These are phyloP conservation scores for Heteromurus nitidus DNA, from an alignment of 2,888 invertebrate genomes.

Conservation along the genomic window DNA sequence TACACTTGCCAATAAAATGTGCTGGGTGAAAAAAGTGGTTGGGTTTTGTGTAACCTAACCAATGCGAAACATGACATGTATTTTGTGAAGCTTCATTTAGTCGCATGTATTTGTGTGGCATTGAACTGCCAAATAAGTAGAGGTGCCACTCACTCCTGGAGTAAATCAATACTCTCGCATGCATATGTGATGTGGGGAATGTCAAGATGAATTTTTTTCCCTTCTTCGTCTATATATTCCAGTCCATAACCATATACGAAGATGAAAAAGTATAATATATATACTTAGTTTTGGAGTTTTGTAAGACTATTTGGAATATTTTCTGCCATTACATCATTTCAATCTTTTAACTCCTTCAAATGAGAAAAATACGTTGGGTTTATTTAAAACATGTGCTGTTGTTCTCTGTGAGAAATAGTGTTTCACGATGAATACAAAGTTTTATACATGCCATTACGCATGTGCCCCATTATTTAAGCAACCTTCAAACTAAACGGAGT, in stretches of 20 bases:
- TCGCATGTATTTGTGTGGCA: too few relatives aligned
- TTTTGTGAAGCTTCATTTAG: too few relatives aligned
- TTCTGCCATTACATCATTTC: slow-evolving; percentile 53
- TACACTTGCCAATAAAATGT: too few relatives aligned
- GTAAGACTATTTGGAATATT: too few relatives aligned
- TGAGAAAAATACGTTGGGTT: background rate
- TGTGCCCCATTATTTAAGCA: slow-evolving; percentile 49
- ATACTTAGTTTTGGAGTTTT: too few relatives aligned
- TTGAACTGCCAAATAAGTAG: slow-evolving; percentile 64
- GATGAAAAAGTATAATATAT: too few relatives aligned
- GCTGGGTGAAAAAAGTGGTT: too few relatives aligned
- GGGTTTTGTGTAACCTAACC: too few relatives aligned
- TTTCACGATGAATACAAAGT: slow-evolving; percentile 23
- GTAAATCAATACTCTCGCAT: slow-evolving; percentile 41
- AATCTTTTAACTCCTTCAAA: slow-evolving; percentile 39
- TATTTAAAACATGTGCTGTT: background rate
- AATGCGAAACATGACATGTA: too few relatives aligned
- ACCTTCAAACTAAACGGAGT: slow-evolving; percentile 9
- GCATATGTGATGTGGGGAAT: slow-evolving; percentile 11
- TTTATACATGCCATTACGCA: slow-evolving; percentile 31
- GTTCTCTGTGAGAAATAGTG: background rate
- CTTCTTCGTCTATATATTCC: background rate
- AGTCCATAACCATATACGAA: too few relatives aligned
- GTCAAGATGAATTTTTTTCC: slow-evolving; percentile 30
- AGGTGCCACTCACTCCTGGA: slow-evolving; percentile 60